Evolutionary conservation across 2,113 vertebrate genomes (phyloP), one percentile per base, ranked within the genome.

Genomic region (Salvelinus namaycush): DNA sequence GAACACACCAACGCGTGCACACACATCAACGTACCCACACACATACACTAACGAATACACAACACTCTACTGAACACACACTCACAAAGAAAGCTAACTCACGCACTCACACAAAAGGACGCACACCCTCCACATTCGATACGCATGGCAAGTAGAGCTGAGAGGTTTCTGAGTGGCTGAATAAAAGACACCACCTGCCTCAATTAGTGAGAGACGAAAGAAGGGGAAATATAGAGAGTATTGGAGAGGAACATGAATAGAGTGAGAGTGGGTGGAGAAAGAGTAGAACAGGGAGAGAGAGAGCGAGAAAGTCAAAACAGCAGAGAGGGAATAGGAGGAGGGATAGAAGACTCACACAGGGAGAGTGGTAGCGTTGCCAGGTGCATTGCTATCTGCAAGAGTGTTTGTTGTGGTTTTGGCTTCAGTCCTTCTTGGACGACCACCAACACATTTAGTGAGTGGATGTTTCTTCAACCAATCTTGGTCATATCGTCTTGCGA

Each of bases 161-260:
- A 84, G 83, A 78, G 79, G 80, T 83, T 86, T 78, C 83, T 77
- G 73, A 77, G 80, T 84, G 82, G 39, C 51, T 69, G 68, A 89
- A 86, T 84, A 88, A 89, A 86, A 80, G 79, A 86, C 85, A 79
- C 83, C 89, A 90, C 89, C 86, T 89, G 88, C 86, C 79, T 88
- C 85, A 84, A 83, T 88, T 90, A 90, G 80, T 81, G 75, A 83
- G 84, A 83, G 79, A 77, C 29, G 69, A 81, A 49, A 60, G 66
- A 84, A 60, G 22, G 9, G 9, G 74, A 60, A 22, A 76, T 68
- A 70, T 3, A 24, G n/a, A 76, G 51, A 13, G 34, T 11, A 16
- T 27, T 68, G 31, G 66, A 22, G 14, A 74, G n/a, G 62, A 26
- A 54, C 4, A 31, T 54, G 48, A 57, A 29, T 5, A 44, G 16